phyloP scores from a whole-genome alignment of 2,113 vertebrate species.

The Rhodinocichla rosea region DNA sequence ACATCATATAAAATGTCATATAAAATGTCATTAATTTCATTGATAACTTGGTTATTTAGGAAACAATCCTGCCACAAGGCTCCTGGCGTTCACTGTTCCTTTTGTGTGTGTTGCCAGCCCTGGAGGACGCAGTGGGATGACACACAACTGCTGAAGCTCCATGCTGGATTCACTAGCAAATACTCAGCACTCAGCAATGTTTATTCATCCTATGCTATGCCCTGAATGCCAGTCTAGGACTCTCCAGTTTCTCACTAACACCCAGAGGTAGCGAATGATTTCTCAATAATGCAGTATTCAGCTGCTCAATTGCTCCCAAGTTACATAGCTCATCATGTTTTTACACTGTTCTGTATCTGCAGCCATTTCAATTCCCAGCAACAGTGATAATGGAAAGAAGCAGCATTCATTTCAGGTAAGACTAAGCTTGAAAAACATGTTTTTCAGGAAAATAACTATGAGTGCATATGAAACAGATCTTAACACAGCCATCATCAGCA shows the following conservation, averaged over 20 bases:
- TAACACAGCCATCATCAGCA: neutral
- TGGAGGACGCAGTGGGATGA: neutral
- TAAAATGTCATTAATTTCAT: neutral
- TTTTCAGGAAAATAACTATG: neutral
- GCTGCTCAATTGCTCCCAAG: slow-evolving; percentile 31
- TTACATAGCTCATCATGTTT: neutral
- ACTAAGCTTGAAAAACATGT: neutral
- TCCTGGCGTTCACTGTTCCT: neutral
- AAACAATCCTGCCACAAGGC: neutral
- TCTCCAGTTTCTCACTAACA: slow-evolving; percentile 23
- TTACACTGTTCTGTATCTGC: slow-evolving; percentile 11
- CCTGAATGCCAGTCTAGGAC: slow-evolving; percentile 26
- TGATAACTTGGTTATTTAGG: slow-evolving; percentile 13
- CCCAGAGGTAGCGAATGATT: slow-evolving; percentile 42
- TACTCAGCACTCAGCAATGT: neutral
- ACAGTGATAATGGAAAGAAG: neutral
- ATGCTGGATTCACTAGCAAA: neutral
- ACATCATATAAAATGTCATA: neutral
- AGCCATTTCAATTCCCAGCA: slow-evolving; percentile 36
- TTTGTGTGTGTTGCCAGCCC: neutral
- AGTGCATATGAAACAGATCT: neutral
- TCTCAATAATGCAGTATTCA: slow-evolving; percentile 48
- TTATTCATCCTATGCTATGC: slow-evolving; percentile 37
- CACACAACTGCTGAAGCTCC: neutral
- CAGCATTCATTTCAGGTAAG: slow-evolving; percentile 3